Evolutionary conservation across 2,797 vertebrate genomes (phyloP).

Genomic region (Avahi laniger): DNA sequence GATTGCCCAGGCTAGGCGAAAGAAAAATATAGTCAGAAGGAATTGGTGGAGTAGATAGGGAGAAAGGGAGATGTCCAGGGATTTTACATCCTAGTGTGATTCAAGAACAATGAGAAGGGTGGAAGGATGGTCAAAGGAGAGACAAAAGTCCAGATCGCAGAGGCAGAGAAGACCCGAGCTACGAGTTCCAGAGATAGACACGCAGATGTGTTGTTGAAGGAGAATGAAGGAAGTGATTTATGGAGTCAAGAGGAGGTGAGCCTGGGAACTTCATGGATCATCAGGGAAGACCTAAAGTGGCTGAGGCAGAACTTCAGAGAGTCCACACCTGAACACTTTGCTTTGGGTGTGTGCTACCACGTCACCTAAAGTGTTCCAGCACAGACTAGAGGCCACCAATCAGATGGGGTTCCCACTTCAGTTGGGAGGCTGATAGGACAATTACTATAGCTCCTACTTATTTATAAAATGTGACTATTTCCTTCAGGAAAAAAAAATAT

Average conservation of each 20-base stretch:
- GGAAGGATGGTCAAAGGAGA: neutral
- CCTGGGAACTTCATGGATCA: neutral
- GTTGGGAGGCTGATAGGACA: neutral
- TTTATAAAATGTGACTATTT: neutral
- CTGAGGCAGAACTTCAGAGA: neutral
- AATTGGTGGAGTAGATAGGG: neutral
- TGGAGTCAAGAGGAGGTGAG: neutral
- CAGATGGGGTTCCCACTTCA: neutral
- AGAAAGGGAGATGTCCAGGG: neutral
- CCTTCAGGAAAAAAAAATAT: neutral
- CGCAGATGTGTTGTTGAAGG: neutral
- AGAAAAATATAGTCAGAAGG: neutral
- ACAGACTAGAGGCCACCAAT: neutral
- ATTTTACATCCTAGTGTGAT: neutral
- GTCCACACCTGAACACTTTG: neutral
- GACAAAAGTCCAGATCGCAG: neutral
- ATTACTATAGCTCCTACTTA: neutral
- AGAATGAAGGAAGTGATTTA: neutral
- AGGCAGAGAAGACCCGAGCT: neutral
- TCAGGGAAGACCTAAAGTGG: neutral
- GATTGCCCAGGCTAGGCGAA: neutral
- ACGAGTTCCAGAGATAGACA: neutral
- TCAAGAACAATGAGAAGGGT: neutral
- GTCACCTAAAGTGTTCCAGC: neutral
- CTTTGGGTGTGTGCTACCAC: neutral